Evolutionary conservation across 2,797 vertebrate genomes (phyloP).

Genomic region (Hydrocynus forskahlii): DNA sequence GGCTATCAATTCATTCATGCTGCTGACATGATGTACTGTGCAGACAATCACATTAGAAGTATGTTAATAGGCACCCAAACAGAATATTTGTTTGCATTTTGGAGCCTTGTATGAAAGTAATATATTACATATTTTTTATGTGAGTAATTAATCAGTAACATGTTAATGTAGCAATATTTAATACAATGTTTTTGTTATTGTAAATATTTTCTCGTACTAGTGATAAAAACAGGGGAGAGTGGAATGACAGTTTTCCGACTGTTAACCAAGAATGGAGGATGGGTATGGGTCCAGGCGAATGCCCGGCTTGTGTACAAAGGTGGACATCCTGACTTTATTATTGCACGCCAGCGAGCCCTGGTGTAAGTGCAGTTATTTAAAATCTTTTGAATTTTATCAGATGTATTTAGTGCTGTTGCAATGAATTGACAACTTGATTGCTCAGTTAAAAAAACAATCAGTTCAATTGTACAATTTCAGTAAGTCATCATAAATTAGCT

Average conservation of each 20-base stretch:
- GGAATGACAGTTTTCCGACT: slow-evolving; percentile 79
- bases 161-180: not conserved
- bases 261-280: slow-evolving; percentile 69
- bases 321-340: slow-evolving; percentile 78
- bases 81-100: not conserved
- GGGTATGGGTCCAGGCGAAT: slow-evolving; percentile 82
- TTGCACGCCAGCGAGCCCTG: slow-evolving; percentile 75
- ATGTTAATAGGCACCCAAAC: slow-evolving; percentile 47
- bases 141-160: no score
- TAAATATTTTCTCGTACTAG: slow-evolving; percentile 56
- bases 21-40: slow-evolving; percentile 84
- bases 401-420: no score
- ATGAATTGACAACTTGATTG: no score
- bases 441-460: no score
- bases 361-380: slow-evolving; percentile 67
- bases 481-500: no score
- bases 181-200: not conserved
- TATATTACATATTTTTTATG: no score
- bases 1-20: slow-evolving; percentile 82
- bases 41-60: slow-evolving; percentile 80
- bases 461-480: no score
- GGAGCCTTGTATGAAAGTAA: not conserved
- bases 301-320: slow-evolving; percentile 78
- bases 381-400: no score
- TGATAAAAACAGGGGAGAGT: slow-evolving; percentile 82